Evolutionary conservation across 1,140 invertebrate species (phyloP), one percentile per base, ranked within the genome.

Genomic region (Campoletis sonorensis): DNA sequence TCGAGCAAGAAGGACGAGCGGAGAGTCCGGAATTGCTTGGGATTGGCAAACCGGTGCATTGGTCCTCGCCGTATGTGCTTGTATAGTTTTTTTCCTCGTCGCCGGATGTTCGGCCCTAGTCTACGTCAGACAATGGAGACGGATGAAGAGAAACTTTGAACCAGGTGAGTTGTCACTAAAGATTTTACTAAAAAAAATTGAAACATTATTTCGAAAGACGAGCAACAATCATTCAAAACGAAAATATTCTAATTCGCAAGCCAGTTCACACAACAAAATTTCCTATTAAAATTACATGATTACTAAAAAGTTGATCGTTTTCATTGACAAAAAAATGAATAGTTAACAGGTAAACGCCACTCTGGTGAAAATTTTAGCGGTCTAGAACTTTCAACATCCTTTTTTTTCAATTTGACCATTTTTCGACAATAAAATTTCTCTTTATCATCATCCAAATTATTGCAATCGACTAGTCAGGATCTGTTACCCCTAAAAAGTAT

Each of bases 21-120:
- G 49, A 8, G 82, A 84, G 64, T 79, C 68, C 37, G 73, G 58
- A 49, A 79, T 87, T 30, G 58, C 79, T 27, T 93, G 93, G 93
- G 93, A 95, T 85, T 95, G 94, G 94, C 94, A 95, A 83, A 93
- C 93, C 0, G 91, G 93, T 5, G 93, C 93, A 1, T 86, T 95
- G 81, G 92, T 93, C 4, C 89, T 94, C 26, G 94, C 94, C 21
- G 93, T 94, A 7, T 92, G 93, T 81, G 93, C 94, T 54, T 95
- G 94, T 87, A 91, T 95, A 33, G 85, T 95, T 79, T 95, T 95
- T 91, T 95, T 95, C 87, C 88, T 94, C 54, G 93, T 94, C 49
- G 94, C 94, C 81, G 94, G 93, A 80, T 92, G 93, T 82, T 95
- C 94, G 82, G 94, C 94, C 27, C 89, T 95, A 68, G 91, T 95